A percentile compares a stretch with the other conserved stretches of the same genome.
Conservation (phyloP, 2,888 invertebrate species). For the Prionchulus punctatus region DNA sequence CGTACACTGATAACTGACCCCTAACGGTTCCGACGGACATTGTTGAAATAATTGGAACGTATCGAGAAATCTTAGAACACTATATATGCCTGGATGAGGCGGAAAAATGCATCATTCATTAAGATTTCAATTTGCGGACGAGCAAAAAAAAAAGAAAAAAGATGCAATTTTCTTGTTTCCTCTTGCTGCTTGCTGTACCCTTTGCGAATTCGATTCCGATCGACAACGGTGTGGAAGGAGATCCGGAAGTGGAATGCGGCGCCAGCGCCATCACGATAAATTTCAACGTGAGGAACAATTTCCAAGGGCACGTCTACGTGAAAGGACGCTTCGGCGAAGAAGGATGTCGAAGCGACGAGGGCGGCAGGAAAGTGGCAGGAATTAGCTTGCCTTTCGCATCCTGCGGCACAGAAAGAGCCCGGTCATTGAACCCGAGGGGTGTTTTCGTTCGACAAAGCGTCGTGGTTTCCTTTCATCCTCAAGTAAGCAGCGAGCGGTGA, state of each 20-base stretch:
- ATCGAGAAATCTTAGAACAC: too few relatives aligned
- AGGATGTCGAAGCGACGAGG: slow-evolving; percentile 9
- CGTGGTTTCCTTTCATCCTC: slow-evolving; percentile 30
- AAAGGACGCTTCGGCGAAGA: slow-evolving; percentile 15
- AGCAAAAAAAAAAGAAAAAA: too few relatives aligned
- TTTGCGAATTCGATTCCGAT: too few relatives aligned
- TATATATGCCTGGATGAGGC: too few relatives aligned
- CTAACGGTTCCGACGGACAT: too few relatives aligned
- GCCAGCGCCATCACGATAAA: slow-evolving; percentile 28
- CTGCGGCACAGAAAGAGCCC: slow-evolving; percentile 29
- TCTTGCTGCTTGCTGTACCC: too few relatives aligned
- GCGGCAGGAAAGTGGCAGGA: slow-evolving; percentile 16
- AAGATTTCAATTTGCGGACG: too few relatives aligned
- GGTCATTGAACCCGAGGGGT: slow-evolving; percentile 27
- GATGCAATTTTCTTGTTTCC: too few relatives aligned
- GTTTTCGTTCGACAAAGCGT: slow-evolving; percentile 30
- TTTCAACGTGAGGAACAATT: slow-evolving; percentile 29
- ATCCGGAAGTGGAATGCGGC: slow-evolving; percentile 32
- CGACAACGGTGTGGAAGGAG: slow-evolving; percentile 17
- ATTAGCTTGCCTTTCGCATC: slow-evolving; percentile 29
- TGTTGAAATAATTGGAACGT: too few relatives aligned
- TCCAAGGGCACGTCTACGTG: slow-evolving; percentile 22
- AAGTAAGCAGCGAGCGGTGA: neutral
- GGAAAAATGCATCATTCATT: too few relatives aligned
- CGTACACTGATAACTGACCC: too few relatives aligned